A percentile compares a stretch with the other conserved stretches of the same genome.
phyloP scores from a whole-genome alignment of 2,797 vertebrate species.

The Leontopithecus rosalia region DNA sequence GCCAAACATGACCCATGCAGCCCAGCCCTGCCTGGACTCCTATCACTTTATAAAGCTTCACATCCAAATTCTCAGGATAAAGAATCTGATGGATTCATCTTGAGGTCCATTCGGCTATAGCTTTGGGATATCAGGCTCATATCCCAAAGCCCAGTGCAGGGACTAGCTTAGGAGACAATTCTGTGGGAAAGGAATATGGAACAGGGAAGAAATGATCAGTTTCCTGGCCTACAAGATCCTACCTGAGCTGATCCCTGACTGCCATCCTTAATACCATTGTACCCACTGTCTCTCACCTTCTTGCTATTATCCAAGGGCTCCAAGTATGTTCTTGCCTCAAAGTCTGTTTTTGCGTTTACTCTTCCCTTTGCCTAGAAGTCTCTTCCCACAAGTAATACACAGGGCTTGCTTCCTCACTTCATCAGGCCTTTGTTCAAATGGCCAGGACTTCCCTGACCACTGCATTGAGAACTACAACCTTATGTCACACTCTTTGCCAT shows the following conservation, averaged over 20 bases:
- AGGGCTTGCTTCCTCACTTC: neutral
- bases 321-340: neutral
- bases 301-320: neutral
- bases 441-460: neutral
- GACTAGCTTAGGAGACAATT: neutral
- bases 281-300: neutral
- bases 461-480: neutral
- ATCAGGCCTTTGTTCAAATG: neutral
- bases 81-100: neutral
- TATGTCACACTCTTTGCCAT: neutral
- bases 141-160: neutral
- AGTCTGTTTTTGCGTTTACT: neutral
- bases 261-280: neutral
- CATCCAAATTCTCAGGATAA: neutral
- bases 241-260: neutral
- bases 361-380: neutral
- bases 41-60: neutral
- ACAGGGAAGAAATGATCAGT: neutral
- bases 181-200: neutral
- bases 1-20: neutral
- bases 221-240: neutral
- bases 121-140: neutral
- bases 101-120: neutral
- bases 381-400: neutral
- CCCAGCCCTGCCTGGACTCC: neutral